These are phyloP conservation scores for Ptychochromis oligacanthus DNA, from an alignment of 2,113 vertebrate species.

Conservation along the genomic window DNA sequence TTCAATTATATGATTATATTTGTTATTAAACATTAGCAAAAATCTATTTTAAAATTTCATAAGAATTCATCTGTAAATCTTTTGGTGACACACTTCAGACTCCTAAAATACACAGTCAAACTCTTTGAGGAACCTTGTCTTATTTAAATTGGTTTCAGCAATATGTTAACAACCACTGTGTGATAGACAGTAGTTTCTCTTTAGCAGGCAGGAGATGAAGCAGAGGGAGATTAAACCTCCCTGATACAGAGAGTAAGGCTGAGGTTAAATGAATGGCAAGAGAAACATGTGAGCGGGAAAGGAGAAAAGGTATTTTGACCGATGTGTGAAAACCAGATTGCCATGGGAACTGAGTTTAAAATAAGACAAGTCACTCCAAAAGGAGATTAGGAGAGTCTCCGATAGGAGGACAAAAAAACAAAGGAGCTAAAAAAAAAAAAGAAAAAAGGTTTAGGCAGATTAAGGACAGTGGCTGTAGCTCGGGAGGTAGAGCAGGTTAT, in stretches of 20 bases:
- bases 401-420: background rate
- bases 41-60: background rate
- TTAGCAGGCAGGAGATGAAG: background rate
- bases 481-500: no score
- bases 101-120: conserved; percentile 28
- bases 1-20: background rate
- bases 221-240: conserved; percentile 7
- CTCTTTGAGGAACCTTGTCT: background rate
- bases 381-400: background rate
- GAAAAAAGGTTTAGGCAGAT: background rate
- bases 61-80: background rate
- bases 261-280: background rate
- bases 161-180: conserved; percentile 4
- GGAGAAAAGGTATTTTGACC: background rate
- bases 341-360: conserved; percentile 26
- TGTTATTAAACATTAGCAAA: background rate
- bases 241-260: background rate
- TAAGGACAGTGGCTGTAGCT: no score
- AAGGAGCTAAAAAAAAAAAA: background rate
- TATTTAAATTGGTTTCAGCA: conserved; percentile 52
- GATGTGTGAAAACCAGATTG: conserved; percentile 21
- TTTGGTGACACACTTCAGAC: no score
- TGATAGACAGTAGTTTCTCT: conserved; percentile 48
- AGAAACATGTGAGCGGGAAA: background rate
- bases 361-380: background rate